Conservation (phyloP, 2,797 vertebrate genomes). For the Sphenopsis melanotis region DNA sequence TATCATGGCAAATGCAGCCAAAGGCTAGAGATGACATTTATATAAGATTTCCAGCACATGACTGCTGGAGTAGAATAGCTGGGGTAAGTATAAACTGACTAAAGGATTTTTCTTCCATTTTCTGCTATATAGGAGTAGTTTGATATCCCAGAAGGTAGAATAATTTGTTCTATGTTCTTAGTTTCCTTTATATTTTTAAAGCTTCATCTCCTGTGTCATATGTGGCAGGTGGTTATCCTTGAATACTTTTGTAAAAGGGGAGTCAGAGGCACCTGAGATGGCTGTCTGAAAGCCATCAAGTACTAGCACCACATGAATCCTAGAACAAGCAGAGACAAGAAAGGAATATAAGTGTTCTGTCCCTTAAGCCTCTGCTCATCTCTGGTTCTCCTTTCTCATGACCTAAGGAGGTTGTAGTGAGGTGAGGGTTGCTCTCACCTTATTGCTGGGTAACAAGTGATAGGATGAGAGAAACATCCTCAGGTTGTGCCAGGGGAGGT, state of each 20-base stretch:
- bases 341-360: neutral
- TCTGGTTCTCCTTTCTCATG: neutral
- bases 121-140: neutral
- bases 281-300: neutral
- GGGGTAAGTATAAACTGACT: neutral
- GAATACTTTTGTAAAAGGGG: neutral
- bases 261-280: neutral
- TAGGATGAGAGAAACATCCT: neutral
- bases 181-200: neutral
- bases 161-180: constrained; percentile 14
- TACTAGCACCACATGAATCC: neutral
- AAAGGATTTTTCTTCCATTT: neutral
- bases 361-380: neutral
- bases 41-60: neutral
- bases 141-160: neutral
- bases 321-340: neutral
- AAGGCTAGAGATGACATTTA: neutral
- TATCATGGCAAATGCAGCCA: neutral
- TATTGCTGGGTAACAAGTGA: neutral
- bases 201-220: neutral
- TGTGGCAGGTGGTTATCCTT: neutral
- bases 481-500: neutral
- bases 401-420: neutral
- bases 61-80: neutral
- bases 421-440: neutral